Evolutionary conservation across 2,113 vertebrate genomes (phyloP).

Genomic region (Stegastes partitus): DNA sequence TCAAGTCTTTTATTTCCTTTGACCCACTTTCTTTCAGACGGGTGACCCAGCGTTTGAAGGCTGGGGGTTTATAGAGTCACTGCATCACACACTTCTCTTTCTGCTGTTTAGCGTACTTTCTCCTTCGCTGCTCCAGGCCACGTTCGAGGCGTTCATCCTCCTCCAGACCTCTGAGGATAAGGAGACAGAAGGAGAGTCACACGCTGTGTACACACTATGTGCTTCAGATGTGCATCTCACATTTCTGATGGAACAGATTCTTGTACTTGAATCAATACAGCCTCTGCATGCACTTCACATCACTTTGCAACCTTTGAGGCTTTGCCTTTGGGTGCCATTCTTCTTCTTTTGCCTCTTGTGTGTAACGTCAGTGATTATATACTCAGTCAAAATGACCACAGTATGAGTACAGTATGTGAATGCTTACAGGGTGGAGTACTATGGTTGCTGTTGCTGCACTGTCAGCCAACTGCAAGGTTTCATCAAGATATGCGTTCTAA

Average conservation of each 20-base stretch:
- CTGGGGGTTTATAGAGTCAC: constrained; percentile 65
- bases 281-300: too few relatives aligned
- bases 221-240: background rate
- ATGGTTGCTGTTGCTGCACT: too few relatives aligned
- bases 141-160: constrained; percentile 90
- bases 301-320: too few relatives aligned
- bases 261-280: too few relatives aligned
- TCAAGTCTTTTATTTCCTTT: background rate
- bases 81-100: constrained; percentile 90
- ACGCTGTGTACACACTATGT: background rate
- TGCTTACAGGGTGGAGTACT: too few relatives aligned
- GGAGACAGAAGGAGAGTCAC: background rate
- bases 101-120: constrained; percentile 85
- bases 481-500: too few relatives aligned
- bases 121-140: constrained; percentile 88
- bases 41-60: background rate
- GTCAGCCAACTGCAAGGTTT: too few relatives aligned
- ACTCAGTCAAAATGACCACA: too few relatives aligned
- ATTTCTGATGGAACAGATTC: background rate
- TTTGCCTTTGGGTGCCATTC: too few relatives aligned
- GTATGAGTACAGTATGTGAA: too few relatives aligned
- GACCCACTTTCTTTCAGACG: background rate
- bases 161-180: constrained; percentile 86
- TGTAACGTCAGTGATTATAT: too few relatives aligned
- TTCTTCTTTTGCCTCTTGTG: too few relatives aligned